Evolutionary conservation across 2,797 vertebrate species (phyloP).

Genomic region (Margarornis squamiger): DNA sequence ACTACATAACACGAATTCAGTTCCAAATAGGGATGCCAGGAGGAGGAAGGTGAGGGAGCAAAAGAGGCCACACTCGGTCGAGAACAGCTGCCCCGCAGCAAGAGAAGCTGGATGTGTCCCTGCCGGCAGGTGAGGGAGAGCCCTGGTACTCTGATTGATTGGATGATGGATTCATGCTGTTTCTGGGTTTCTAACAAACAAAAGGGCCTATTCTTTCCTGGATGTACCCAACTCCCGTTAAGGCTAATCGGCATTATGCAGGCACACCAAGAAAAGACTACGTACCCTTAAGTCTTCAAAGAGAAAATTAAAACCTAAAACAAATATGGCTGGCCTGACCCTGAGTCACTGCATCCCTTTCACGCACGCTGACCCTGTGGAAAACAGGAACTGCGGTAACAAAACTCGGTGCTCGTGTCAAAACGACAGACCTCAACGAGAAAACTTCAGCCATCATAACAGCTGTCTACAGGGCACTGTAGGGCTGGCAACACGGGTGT

Average conservation of each 20-base stretch:
- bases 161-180: constrained; percentile 70
- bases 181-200: constrained; percentile 65
- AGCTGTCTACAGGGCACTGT: background rate
- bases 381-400: constrained; percentile 55
- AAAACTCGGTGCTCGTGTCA: constrained; percentile 37
- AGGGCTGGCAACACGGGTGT: constrained; percentile 17
- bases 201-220: constrained; percentile 67
- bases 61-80: background rate
- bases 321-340: constrained; percentile 66
- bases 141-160: constrained; percentile 64
- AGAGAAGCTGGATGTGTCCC: constrained; percentile 26
- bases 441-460: constrained; percentile 14
- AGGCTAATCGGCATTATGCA: constrained; percentile 70
- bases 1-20: accelerated
- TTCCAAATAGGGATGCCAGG: background rate
- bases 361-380: constrained; percentile 52
- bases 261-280: constrained; percentile 53
- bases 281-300: constrained; percentile 70
- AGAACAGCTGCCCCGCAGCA: constrained; percentile 15
- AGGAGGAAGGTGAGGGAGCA: constrained; percentile 1
- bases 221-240: constrained; percentile 65
- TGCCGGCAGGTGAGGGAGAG: constrained; percentile 45
- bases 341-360: constrained; percentile 66
- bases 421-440: constrained; percentile 41
- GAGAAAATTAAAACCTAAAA: constrained; percentile 69